Evolutionary conservation across 2,113 vertebrate genomes (phyloP).

Genomic region (Lagopus muta): DNA sequence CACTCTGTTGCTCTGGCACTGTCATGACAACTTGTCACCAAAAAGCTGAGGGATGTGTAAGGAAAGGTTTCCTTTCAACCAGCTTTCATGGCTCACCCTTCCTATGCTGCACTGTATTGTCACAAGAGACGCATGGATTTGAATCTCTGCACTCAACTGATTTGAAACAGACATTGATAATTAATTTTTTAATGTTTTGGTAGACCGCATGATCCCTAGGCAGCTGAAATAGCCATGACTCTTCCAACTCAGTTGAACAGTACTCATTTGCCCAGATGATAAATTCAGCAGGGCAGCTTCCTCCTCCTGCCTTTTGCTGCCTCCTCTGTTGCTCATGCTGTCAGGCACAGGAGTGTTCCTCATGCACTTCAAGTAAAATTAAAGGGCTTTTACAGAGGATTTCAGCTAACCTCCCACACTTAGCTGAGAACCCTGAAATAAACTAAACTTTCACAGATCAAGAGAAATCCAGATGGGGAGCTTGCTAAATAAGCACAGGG

Average conservation of each 20-base stretch:
- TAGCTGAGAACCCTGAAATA: slow-evolving; percentile 35
- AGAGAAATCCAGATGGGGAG: slow-evolving; percentile 25
- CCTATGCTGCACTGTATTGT: slow-evolving; percentile 18
- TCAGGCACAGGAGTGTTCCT: slow-evolving; percentile 27
- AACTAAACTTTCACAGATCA: slow-evolving; percentile 12
- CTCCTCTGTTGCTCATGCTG: background rate
- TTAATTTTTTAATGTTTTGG: slow-evolving; percentile 14
- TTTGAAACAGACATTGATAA: background rate
- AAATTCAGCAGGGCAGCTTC: slow-evolving; percentile 7
- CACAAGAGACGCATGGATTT: background rate
- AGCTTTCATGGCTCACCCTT: slow-evolving; percentile 21
- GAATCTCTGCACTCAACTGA: background rate
- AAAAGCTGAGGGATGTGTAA: slow-evolving; percentile 6
- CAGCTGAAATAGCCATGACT: background rate
- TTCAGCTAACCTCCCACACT: slow-evolving; percentile 54
- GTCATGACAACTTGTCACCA: slow-evolving; percentile 43
- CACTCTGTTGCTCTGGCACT: background rate
- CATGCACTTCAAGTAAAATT: slow-evolving; percentile 19
- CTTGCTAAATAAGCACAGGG: background rate
- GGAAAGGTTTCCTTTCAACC: slow-evolving; percentile 41
- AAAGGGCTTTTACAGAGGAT: slow-evolving; percentile 55
- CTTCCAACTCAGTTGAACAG: background rate
- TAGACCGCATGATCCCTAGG: background rate
- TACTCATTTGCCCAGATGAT: background rate
- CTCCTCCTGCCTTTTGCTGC: slow-evolving; percentile 8